These are phyloP conservation scores for Onychomys arenicola DNA, from an alignment of 2,797 vertebrate genomes.

Conservation along the genomic window DNA sequence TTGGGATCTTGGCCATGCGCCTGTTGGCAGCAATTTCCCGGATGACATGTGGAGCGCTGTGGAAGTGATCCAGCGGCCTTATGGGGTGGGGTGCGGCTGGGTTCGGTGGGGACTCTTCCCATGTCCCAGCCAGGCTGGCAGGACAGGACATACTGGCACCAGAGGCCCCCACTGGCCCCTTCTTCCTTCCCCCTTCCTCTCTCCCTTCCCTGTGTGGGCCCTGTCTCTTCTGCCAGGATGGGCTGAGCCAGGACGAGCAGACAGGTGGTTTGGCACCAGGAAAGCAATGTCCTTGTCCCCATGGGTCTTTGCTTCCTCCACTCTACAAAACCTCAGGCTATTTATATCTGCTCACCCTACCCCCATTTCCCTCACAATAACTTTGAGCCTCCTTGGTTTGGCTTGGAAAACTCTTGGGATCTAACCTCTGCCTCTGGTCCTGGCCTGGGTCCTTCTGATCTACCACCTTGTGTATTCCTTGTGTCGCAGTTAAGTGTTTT, in stretches of 20 bases:
- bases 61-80: slow-evolving; percentile 43
- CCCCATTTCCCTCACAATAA: not conserved
- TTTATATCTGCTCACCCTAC: not conserved
- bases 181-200: not conserved
- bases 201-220: not conserved
- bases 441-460: not conserved
- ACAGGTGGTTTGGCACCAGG: not conserved
- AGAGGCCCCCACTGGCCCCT: not conserved
- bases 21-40: slow-evolving; percentile 64
- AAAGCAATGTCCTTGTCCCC: not conserved
- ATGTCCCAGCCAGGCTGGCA: slow-evolving; percentile 6
- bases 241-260: not conserved
- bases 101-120: slow-evolving; percentile 7
- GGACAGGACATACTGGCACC: accelerated
- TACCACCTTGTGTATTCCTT: not conserved
- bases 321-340: not conserved
- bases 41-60: not conserved
- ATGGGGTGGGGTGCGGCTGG: not conserved
- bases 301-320: not conserved
- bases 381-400: not conserved
- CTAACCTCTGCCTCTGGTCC: not conserved
- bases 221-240: not conserved
- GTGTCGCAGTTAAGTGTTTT: not conserved
- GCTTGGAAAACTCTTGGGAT: not conserved
- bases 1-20: slow-evolving; percentile 70